These are phyloP conservation scores for Euzophera pinguis DNA, from an alignment of 2,888 invertebrate species.

Conservation along the genomic window DNA sequence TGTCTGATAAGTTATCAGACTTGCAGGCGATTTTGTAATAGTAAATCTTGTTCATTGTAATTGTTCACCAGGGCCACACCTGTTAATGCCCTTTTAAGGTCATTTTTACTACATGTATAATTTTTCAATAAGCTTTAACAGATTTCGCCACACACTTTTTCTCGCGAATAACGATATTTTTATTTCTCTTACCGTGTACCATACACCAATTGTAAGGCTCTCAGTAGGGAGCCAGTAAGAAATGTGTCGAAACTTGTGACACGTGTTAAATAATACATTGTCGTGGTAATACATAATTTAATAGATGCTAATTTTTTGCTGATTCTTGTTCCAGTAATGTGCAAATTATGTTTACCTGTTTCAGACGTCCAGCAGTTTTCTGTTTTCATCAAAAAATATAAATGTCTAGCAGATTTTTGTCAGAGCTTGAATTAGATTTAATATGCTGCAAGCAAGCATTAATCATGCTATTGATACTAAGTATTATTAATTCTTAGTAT, in stretches of 20 bases:
- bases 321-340: conserved; percentile 6
- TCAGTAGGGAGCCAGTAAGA: conserved; percentile 59
- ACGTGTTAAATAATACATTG: conserved; percentile 75
- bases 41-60: no score
- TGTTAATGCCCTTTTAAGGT: no score
- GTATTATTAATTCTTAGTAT: no score
- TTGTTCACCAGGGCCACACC: no score
- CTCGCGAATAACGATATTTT: neutral
- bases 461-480: no score
- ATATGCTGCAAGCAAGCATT: no score
- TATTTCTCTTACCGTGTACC: conserved; percentile 27
- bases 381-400: neutral
- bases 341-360: conserved; percentile 7
- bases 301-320: conserved; percentile 33
- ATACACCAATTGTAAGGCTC: conserved; percentile 34
- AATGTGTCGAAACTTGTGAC: conserved; percentile 60
- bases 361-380: conserved; percentile 12
- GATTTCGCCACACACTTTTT: neutral
- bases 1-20: no score
- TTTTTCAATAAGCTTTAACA: no score
- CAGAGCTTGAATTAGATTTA: no score
- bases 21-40: no score
- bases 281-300: conserved; percentile 67
- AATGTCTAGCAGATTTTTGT: no score
- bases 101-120: no score